Evolutionary conservation across 2,797 vertebrate species (phyloP).

Genomic region (Graptemys geographica): DNA sequence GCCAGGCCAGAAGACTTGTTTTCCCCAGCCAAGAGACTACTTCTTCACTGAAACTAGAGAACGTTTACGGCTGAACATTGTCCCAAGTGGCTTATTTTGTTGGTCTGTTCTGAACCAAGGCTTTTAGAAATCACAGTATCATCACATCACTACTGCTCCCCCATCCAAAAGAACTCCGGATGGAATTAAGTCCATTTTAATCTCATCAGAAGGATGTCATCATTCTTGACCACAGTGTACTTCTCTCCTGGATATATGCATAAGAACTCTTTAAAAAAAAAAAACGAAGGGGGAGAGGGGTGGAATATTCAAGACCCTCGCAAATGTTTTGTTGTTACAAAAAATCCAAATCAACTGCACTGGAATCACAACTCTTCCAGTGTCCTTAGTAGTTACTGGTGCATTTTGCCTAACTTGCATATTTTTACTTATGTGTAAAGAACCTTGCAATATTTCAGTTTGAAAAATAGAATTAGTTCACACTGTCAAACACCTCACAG

Average conservation of each 20-base stretch:
- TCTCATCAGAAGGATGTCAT: background rate
- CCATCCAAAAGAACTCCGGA: background rate
- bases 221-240: background rate
- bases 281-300: background rate
- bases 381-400: background rate
- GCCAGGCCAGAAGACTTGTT: background rate
- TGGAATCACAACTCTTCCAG: background rate
- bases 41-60: background rate
- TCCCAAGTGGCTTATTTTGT: background rate
- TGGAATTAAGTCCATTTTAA: conserved; percentile 12
- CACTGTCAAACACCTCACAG: background rate
- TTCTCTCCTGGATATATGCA: background rate
- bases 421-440: background rate
- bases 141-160: background rate
- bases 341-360: background rate
- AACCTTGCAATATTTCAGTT: background rate
- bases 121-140: background rate
- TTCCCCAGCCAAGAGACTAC: background rate
- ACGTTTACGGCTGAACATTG: background rate
- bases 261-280: background rate
- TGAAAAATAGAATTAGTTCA: background rate
- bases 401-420: background rate
- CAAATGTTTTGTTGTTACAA: background rate
- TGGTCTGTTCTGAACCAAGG: background rate
- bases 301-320: background rate